Conservation (phyloP, 2,113 vertebrate genomes). For the Hypomesus transpacificus region DNA sequence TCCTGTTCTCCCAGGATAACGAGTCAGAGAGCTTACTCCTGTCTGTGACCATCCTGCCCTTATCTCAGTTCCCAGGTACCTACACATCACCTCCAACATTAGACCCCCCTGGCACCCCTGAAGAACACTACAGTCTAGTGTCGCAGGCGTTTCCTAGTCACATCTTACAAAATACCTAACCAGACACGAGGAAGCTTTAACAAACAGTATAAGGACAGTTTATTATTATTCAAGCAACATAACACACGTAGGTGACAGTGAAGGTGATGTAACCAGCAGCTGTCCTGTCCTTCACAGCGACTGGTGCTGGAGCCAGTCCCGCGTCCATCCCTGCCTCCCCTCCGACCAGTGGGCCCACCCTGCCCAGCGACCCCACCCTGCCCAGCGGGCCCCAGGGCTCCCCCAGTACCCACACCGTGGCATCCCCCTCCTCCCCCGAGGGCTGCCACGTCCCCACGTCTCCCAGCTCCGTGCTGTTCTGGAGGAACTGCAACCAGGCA, state of each 20-base stretch:
- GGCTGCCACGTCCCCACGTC: not conserved
- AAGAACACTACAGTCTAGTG: too few species aligned
- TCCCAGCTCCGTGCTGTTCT: slow-evolving; percentile 48
- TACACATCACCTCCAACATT: slow-evolving; percentile 19
- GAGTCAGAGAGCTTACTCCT: slow-evolving; percentile 53
- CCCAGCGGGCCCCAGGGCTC: too few species aligned
- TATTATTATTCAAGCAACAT: too few species aligned
- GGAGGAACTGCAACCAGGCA: slow-evolving; percentile 61
- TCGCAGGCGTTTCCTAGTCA: too few species aligned
- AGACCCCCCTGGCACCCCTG: not conserved
- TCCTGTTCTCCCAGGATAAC: slow-evolving; percentile 32
- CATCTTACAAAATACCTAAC: too few species aligned
- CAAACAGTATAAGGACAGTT: too few species aligned
- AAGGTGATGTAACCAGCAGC: too few species aligned
- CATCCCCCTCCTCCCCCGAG: not conserved
- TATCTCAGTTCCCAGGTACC: not conserved
- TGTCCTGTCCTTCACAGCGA: not conserved
- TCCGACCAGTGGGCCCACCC: not conserved
- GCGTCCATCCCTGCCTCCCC: too few species aligned
- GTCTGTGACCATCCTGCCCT: not conserved
- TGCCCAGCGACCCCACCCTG: not conserved
- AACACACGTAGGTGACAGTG: too few species aligned
- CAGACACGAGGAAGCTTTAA: too few species aligned
- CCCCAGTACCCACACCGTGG: accelerated
- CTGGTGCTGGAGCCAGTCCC: too few species aligned